These are phyloP conservation scores for Incurvaria masculella DNA, from an alignment of 2,888 invertebrate genomes.

Conservation along the genomic window DNA sequence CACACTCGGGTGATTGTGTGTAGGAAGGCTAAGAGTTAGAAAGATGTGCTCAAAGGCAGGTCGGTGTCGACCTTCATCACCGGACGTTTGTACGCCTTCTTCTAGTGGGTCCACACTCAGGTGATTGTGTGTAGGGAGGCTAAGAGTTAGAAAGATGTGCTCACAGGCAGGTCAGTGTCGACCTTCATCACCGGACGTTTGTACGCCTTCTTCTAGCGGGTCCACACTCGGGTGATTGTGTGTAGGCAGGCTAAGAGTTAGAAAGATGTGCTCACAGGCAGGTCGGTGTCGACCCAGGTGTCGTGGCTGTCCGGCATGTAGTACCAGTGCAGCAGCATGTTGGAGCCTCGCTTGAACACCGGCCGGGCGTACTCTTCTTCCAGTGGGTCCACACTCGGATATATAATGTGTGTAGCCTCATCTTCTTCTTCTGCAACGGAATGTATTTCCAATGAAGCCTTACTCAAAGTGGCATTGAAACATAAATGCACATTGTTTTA, in stretches of 20 bases:
- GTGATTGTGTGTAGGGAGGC: not conserved
- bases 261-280: constrained; percentile 31
- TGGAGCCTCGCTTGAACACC: constrained; percentile 74
- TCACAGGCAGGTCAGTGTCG: constrained; percentile 48
- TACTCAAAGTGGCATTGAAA: not conserved
- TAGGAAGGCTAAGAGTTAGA: no score
- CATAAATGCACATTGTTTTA: no score
- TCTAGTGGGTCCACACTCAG: not conserved
- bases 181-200: constrained; percentile 82
- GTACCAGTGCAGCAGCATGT: constrained; percentile 92
- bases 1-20: no score
- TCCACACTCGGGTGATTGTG: constrained; percentile 59
- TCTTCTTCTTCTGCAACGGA: constrained; percentile 70
- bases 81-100: not conserved
- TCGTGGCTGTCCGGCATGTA: constrained; percentile 94
- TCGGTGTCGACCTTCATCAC: not conserved
- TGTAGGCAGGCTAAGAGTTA: not conserved
- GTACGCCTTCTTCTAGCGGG: constrained; percentile 83
- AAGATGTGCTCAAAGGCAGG: no score
- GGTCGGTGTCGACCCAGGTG: constrained; percentile 68
- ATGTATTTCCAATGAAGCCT: no score
- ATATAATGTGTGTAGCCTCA: constrained; percentile 90
- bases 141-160: constrained; percentile 5
- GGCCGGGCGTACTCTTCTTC: constrained; percentile 92
- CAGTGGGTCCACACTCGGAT: constrained; percentile 78